A percentile compares a stretch with the other conserved stretches of the same genome.
phyloP scores from a whole-genome alignment of 2,113 vertebrate species.

The Lipophrys pholis region DNA sequence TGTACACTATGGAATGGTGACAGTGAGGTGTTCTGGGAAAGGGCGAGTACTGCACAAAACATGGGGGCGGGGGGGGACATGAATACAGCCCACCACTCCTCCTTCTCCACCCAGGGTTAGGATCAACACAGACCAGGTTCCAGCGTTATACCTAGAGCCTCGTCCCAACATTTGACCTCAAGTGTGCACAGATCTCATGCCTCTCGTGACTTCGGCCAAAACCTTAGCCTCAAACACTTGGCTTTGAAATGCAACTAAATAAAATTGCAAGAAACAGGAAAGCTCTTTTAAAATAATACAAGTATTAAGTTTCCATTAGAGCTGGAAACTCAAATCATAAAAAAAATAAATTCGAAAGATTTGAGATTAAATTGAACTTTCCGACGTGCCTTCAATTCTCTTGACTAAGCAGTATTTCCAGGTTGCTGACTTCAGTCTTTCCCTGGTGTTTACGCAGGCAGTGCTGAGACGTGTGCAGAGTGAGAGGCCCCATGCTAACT shows the following conservation, averaged over 20 bases:
- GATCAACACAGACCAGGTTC: slow-evolving; percentile 41
- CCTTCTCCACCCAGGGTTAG: slow-evolving; percentile 54
- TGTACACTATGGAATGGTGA: slow-evolving; percentile 75
- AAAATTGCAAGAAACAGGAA: slow-evolving; percentile 9
- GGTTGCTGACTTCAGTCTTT: slow-evolving; percentile 33
- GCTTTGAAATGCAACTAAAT: slow-evolving; percentile 4
- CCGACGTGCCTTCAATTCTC: slow-evolving; percentile 21
- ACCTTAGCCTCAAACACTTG: slow-evolving; percentile 16
- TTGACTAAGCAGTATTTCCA: not conserved
- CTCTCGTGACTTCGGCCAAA: slow-evolving; percentile 10
- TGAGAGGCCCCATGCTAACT: slow-evolving; percentile 43
- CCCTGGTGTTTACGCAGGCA: slow-evolving; percentile 34
- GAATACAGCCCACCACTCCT: slow-evolving; percentile 64
- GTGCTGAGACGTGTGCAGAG: slow-evolving; percentile 50
- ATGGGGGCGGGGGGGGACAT: slow-evolving; percentile 15
- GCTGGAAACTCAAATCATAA: not conserved
- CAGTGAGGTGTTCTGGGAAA: slow-evolving; percentile 59
- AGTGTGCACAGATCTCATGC: slow-evolving; percentile 49
- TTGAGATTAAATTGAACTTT: slow-evolving; percentile 46
- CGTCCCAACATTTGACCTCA: slow-evolving; percentile 33
- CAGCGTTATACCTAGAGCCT: slow-evolving; percentile 36
- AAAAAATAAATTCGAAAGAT: slow-evolving; percentile 12
- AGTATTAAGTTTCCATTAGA: slow-evolving; percentile 43
- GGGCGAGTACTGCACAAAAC: slow-evolving; percentile 57
- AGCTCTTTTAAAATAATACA: slow-evolving; percentile 24